Percentiles rank a stretch among this genome's conserved stretches.
These are phyloP conservation scores for Helobdella robusta DNA, from an alignment of 2,888 invertebrate genomes.

Conservation along the genomic window DNA sequence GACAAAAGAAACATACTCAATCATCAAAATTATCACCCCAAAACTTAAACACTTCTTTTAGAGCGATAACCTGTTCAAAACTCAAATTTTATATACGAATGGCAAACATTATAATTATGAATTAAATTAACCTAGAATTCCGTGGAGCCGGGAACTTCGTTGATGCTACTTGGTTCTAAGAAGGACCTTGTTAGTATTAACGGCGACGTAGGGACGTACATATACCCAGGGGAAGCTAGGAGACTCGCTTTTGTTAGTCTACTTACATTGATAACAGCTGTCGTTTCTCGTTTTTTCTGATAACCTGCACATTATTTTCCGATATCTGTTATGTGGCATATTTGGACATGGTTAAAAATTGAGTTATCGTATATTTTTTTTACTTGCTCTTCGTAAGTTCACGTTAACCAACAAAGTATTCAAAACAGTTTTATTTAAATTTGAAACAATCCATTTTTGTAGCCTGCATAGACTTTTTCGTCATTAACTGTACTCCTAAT, in stretches of 20 bases:
- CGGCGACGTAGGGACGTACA: conserved; percentile 34
- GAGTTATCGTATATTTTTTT: too few relatives aligned
- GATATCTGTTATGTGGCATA: too few relatives aligned
- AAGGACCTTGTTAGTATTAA: conserved; percentile 50
- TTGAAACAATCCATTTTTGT: too few relatives aligned
- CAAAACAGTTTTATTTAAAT: too few relatives aligned
- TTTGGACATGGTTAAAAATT: too few relatives aligned
- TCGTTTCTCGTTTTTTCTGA: too few relatives aligned
- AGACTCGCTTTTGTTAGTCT: conserved; percentile 35
- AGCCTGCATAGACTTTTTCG: too few relatives aligned
- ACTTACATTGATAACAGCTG: too few relatives aligned
- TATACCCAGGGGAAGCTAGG: background rate
- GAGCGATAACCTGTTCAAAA: too few relatives aligned
- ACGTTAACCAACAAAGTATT: too few relatives aligned
- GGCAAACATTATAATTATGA: background rate
- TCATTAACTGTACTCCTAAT: background rate
- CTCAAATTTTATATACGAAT: background rate
- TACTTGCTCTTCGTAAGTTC: too few relatives aligned
- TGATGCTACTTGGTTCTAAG: conserved; percentile 54
- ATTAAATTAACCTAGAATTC: conserved; percentile 39
- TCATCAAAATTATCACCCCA: background rate
- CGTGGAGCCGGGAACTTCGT: conserved; percentile 49
- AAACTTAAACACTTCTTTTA: background rate
- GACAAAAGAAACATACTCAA: background rate
- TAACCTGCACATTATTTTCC: too few relatives aligned